Evolutionary conservation across 2,888 invertebrate genomes (phyloP), one percentile per base, ranked within the genome.

Genomic region (Biston betularia): DNA sequence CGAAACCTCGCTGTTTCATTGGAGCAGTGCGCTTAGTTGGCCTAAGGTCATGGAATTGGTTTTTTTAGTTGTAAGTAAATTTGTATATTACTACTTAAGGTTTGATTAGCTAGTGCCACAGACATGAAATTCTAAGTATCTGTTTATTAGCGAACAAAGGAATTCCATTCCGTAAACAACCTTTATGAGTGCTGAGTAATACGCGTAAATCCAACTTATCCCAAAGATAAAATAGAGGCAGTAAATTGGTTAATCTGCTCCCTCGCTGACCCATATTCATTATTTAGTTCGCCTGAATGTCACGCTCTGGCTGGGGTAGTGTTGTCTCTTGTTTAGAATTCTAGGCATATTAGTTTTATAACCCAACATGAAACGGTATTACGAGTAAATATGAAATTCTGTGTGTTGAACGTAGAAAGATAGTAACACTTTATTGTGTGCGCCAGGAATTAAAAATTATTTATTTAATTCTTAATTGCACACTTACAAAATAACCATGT

Each of bases 211-310:
- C 68, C 63, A 65, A 67, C 65, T 72, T 70, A 75, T 69, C 63
- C 64, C 69, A 34, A 48, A 68, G 68, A 74, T 71, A 65, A 73
- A 76, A 70, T 70, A 70, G 60, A 48, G 65, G 63, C 64, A 68
- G 74, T 74, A 75, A 78, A 75, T 78, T 75, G 75, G 75, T 77
- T 76, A 76, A 75, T 76, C 65, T 76, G 52, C 64, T 64, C 63
- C 58, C 49, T 38, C 52, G n/a, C 63, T 65, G 74, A 70, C 71
- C 71, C 64, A 72, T 65, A 67, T 78, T 75, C 61, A 73, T 76
- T 76, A 78, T 77, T 78, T 73, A 77, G 72, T 73, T 70, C 72
- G 35, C 55, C 63, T 62, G 45, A 58, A 68, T 70, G 69, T 70
- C 71, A 71, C 67, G 71, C 56, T 68, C 69, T 63, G 65, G 42